Evolutionary conservation across 1,140 invertebrate species (phyloP).

Genomic region (Formica selysi): DNA sequence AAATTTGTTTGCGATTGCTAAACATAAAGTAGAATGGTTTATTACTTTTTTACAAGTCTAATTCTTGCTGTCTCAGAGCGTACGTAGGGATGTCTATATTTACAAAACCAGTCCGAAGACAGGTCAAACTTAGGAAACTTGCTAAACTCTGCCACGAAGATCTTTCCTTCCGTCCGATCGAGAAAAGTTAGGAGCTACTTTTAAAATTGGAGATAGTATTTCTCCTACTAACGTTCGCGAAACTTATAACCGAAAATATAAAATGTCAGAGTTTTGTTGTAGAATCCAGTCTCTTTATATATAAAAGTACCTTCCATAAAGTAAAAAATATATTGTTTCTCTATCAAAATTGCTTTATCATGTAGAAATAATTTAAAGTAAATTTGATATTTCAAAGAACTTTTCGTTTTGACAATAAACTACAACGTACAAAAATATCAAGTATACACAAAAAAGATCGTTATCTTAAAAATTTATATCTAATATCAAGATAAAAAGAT

Average conservation of each 20-base stretch:
- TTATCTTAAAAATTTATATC: background rate
- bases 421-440: background rate
- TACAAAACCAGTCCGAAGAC: slow-evolving; percentile 6
- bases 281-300: background rate
- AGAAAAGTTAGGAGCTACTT: slow-evolving; percentile 32
- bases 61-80: background rate
- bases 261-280: background rate
- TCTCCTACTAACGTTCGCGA: no score
- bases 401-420: background rate
- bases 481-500: background rate
- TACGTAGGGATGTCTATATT: background rate
- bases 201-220: slow-evolving; percentile 7
- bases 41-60: background rate
- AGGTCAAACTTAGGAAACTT: slow-evolving; percentile 21
- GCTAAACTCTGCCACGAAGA: slow-evolving; percentile 6
- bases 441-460: background rate
- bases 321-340: background rate
- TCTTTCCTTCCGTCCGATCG: background rate
- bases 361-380: slow-evolving; percentile 6
- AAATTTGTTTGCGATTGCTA: slow-evolving; percentile 15
- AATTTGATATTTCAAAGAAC: background rate
- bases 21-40: background rate
- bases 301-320: background rate
- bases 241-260: slow-evolving; percentile 19
- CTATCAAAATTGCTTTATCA: background rate